Base-by-base conservation (phyloP, 2,888 invertebrate genomes). In the Temnothorax ravouxi region DNA sequence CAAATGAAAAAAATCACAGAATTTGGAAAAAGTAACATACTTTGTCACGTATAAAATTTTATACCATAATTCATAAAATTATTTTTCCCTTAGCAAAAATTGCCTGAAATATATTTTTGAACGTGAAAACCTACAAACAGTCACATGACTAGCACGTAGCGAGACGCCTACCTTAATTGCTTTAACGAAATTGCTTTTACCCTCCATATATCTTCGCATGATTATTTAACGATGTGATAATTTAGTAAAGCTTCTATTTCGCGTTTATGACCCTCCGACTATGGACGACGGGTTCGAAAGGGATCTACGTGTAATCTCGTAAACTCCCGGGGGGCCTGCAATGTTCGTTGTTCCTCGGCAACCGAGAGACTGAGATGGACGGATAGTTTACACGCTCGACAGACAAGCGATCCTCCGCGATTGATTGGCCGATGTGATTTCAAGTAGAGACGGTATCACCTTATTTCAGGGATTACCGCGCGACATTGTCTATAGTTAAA, bases 261-360 rank as follows among this genome's bases (percentile, higher is more conserved):
- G 56, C 69, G 18, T 59, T 69, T 38, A 29, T 25, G 15, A 3
- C 3, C 18, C 9, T 66, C 25, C 18, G 11, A 11, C 47, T 41
- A 4, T n/a, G 54, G 21, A 56, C 21, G 56, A 79, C n/a, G 29
- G 56, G 4, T 34, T 54, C 9, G 54, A 66, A 54, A 44, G 11
- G 44, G 56, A 21, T 44, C 56, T 64, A 25, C n/a, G 18, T 47
- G 34, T 69, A 69, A 79, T 69, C 79, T 59, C 44, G 47, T 79
- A 29, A 59, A 47, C 47, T 77, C 29, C 21, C 67, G 13, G 54
- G 29, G n/a, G 13, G 13, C 4, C 29, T 6, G 50, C 69, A 34
- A 44, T 52, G 25, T 67, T 66, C 66, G 41, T 64, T 52, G 38
- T 29, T 41, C 29, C 54, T 44, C 21, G 44, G 15, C 54, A 56